A percentile compares a stretch with the other conserved stretches of the same genome.
These are phyloP conservation scores for Turdus rufiventris DNA, from an alignment of 2,113 vertebrate genomes.

Conservation along the genomic window DNA sequence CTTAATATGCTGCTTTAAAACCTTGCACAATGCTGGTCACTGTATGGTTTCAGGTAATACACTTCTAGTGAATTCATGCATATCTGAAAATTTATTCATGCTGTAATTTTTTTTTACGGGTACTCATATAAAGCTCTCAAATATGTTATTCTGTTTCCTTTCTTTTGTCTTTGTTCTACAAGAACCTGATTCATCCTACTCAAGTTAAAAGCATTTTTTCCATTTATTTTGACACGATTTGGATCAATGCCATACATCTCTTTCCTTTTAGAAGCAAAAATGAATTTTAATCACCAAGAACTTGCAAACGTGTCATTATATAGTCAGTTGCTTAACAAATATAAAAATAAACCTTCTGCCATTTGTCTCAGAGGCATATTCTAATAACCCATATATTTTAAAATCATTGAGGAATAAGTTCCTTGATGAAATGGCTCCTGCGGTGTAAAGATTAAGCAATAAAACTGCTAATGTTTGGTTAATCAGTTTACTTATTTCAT, in stretches of 20 bases:
- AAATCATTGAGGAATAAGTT: not conserved
- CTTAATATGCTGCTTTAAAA: not conserved
- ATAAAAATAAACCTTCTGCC: not conserved
- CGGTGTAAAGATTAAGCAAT: not conserved
- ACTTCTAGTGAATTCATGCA: not conserved
- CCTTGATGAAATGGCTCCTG: not conserved
- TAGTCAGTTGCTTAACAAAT: not conserved
- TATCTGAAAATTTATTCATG: not conserved
- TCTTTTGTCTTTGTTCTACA: not conserved
- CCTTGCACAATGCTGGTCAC: not conserved
- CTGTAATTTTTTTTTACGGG: not conserved
- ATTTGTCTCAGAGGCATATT: not conserved
- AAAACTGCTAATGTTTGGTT: not conserved
- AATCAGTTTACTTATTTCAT: not conserved
- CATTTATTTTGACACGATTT: not conserved
- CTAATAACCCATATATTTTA: not conserved
- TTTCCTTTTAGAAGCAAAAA: not conserved
- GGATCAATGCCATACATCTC: not conserved
- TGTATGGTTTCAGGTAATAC: not conserved
- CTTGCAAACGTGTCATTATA: not conserved
- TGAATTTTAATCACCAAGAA: not conserved
- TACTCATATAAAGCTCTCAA: not conserved
- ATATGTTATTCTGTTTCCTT: not conserved
- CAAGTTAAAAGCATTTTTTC: not conserved
- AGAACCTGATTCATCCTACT: not conserved